A percentile compares a stretch with the other conserved stretches of the same genome.
phyloP scores from a whole-genome alignment of 2,888 invertebrate species.

The Arrhopalites spinosus region DNA sequence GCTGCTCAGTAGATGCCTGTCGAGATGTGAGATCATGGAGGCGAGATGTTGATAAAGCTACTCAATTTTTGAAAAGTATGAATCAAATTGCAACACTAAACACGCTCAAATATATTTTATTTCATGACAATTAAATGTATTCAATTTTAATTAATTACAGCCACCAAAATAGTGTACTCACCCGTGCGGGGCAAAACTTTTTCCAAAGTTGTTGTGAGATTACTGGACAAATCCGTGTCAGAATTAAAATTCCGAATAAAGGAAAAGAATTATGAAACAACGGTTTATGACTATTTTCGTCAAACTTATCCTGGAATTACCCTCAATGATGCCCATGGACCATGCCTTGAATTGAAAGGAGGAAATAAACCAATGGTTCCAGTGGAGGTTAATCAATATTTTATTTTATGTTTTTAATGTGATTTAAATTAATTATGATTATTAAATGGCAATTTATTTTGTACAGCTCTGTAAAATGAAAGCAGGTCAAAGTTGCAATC shows the following conservation, averaged over 20 bases:
- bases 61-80: not conserved
- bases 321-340: conserved; percentile 16
- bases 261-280: conserved; percentile 2
- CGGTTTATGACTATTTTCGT: conserved; percentile 25
- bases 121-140: not conserved
- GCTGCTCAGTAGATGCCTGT: not conserved
- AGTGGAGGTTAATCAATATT: conserved; percentile 29
- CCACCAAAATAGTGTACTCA: conserved; percentile 15
- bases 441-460: not conserved
- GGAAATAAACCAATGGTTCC: conserved; percentile 30
- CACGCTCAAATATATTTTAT: not conserved
- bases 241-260: conserved; percentile 5
- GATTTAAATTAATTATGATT: not conserved
- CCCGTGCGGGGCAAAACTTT: conserved; percentile 13
- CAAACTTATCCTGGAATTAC: too few species aligned
- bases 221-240: conserved; percentile 13
- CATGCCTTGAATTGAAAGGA: conserved; percentile 32
- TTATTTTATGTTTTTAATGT: too few species aligned
- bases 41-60: conserved; percentile 4
- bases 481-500: conserved; percentile 27
- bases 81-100: not conserved
- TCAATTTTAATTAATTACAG: conserved; percentile 4
- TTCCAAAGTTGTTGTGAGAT: conserved; percentile 22
- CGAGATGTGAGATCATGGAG: conserved; percentile 3
- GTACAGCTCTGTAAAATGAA: conserved; percentile 26